phyloP scores from a whole-genome alignment of 2,797 vertebrate genomes.

The Morus bassanus region DNA sequence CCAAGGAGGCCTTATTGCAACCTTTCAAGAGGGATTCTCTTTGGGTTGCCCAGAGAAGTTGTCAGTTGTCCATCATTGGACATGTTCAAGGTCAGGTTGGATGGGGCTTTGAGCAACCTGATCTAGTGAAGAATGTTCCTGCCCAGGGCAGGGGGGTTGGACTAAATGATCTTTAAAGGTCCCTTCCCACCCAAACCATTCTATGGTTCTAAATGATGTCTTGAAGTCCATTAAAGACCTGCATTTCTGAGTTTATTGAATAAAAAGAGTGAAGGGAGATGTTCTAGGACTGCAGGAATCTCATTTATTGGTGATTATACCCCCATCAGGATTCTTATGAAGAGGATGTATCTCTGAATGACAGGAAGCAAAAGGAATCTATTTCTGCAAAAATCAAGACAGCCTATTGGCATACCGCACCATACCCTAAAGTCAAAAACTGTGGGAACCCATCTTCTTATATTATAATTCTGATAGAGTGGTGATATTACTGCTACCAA shows the following conservation, averaged over 20 bases:
- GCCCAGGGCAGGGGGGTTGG: not conserved
- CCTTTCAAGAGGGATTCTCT: not conserved
- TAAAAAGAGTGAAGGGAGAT: not conserved
- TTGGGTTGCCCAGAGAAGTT: not conserved
- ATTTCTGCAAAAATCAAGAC: not conserved
- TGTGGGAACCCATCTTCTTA: not conserved
- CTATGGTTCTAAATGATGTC: not conserved
- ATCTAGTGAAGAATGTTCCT: not conserved
- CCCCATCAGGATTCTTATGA: rapidly evolving
- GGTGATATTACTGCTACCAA: not conserved
- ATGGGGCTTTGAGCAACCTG: not conserved
- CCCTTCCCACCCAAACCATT: not conserved
- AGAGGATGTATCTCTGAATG: not conserved
- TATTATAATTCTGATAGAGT: not conserved
- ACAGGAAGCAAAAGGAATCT: not conserved
- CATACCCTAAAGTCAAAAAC: not conserved
- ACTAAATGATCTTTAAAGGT: not conserved
- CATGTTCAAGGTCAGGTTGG: not conserved
- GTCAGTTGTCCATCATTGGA: not conserved
- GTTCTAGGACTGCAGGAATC: not conserved
- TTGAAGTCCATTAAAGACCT: not conserved
- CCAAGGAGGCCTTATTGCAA: not conserved
- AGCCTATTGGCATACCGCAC: not conserved
- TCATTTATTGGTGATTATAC: not conserved
- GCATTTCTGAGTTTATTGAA: not conserved